Evolutionary conservation across 1,140 invertebrate species (phyloP).

Genomic region (Trichomalopsis sarcophagae): DNA sequence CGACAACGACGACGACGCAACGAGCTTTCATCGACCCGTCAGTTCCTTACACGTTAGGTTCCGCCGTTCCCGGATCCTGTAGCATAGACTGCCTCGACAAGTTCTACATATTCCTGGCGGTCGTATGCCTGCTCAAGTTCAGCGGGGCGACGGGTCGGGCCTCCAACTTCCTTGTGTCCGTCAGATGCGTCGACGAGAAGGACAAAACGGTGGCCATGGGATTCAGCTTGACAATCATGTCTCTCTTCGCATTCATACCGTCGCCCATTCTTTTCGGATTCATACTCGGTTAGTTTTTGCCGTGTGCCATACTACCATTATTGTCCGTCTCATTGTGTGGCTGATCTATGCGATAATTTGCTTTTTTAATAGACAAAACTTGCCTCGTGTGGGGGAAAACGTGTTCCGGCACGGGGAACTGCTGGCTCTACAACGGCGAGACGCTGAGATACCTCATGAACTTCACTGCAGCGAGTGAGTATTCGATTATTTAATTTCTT

Average conservation of each 20-base stretch:
- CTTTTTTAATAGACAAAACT: slow-evolving; percentile 75
- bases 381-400: slow-evolving; percentile 86
- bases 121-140: slow-evolving; percentile 82
- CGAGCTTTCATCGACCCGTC: not conserved
- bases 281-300: slow-evolving; percentile 77
- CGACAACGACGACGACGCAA: not conserved
- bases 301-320: slow-evolving; percentile 43
- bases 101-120: slow-evolving; percentile 81
- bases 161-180: slow-evolving; percentile 81
- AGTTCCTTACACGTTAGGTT: slow-evolving; percentile 64
- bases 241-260: slow-evolving; percentile 82
- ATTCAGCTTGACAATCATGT: slow-evolving; percentile 80
- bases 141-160: slow-evolving; percentile 81
- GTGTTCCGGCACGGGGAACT: slow-evolving; percentile 82
- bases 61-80: slow-evolving; percentile 79
- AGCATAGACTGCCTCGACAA: slow-evolving; percentile 79
- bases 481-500: not conserved
- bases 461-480: slow-evolving; percentile 80
- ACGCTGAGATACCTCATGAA: slow-evolving; percentile 80
- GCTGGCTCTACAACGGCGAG: slow-evolving; percentile 83
- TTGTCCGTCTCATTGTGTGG: too few relatives aligned
- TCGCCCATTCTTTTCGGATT: slow-evolving; percentile 84
- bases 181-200: slow-evolving; percentile 83
- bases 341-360: not conserved
- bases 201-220: slow-evolving; percentile 84